Conservation (phyloP, 30 jellyfish, hydroid and myxozoan species). For the Hydra vulgaris region DNA sequence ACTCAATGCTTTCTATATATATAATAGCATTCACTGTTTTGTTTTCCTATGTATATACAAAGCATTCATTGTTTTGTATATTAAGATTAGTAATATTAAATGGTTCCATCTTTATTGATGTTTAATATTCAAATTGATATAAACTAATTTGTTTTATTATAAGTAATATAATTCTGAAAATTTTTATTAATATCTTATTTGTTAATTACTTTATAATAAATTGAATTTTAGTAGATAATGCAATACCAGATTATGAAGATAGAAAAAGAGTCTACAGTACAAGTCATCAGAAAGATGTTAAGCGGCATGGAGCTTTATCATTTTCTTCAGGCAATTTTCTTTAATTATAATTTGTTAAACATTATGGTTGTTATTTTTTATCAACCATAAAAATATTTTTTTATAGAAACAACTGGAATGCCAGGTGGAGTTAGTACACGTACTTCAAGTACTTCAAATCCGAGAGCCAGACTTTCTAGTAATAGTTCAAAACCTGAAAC, state of each 20-base stretch:
- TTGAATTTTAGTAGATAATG: constrained; percentile 9
- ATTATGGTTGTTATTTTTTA: too few relatives aligned
- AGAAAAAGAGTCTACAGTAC: constrained; percentile 16
- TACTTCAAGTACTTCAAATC: constrained; percentile 24
- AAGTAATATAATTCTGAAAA: not conserved
- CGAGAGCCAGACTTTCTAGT: constrained; percentile 20
- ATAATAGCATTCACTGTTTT: too few relatives aligned
- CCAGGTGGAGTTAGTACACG: constrained; percentile 48
- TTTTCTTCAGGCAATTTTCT: constrained; percentile 6
- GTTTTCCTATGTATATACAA: too few relatives aligned
- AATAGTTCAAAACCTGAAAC: constrained; percentile 13
- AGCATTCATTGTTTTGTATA: too few relatives aligned
- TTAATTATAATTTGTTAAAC: not conserved
- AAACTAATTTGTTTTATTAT: too few relatives aligned
- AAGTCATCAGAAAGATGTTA: constrained; percentile 5
- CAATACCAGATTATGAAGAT: constrained; percentile 27
- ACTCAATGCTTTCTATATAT: too few relatives aligned
- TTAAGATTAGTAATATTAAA: too few relatives aligned
- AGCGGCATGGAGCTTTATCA: constrained; percentile 9
- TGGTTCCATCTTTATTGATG: too few relatives aligned
- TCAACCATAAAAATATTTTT: too few relatives aligned
- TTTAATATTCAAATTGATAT: too few relatives aligned
- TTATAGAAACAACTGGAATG: constrained; percentile 91
- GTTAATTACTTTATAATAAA: not conserved
- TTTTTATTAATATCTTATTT: not conserved